A percentile compares a stretch with the other conserved stretches of the same genome.
Conservation (phyloP, 2,113 vertebrate genomes). For the Candoia aspera region DNA sequence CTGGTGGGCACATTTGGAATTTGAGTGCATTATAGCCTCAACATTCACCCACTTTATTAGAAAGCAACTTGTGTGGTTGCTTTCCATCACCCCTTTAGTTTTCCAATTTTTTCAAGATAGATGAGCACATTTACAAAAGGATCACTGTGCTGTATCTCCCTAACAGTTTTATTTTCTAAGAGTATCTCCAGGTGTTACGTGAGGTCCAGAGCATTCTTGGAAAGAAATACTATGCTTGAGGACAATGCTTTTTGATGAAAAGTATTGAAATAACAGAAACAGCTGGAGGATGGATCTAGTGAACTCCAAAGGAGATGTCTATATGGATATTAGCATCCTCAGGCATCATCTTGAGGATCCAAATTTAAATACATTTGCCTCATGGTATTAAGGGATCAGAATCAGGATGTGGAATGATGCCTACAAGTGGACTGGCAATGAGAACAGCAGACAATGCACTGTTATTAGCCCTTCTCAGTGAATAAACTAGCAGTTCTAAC, state of each 20-base stretch:
- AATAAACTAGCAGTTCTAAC: not conserved
- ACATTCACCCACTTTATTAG: not conserved
- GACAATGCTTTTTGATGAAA: not conserved
- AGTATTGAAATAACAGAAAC: not conserved
- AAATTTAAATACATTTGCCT: not conserved
- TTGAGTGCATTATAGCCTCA: not conserved
- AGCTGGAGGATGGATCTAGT: not conserved
- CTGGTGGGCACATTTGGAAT: not conserved
- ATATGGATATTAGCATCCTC: not conserved
- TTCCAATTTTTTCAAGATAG: not conserved
- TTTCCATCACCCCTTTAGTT: not conserved
- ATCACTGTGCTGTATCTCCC: not conserved
- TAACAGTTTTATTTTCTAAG: not conserved
- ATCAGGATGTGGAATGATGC: not conserved
- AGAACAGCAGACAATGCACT: not conserved
- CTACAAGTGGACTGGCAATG: not conserved
- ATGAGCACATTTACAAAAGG: not conserved
- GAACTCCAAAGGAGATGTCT: not conserved
- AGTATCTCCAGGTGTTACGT: not conserved
- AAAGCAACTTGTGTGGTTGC: not conserved
- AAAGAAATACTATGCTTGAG: not conserved
- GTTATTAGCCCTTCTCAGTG: not conserved
- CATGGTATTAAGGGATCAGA: not conserved
- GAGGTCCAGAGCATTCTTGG: not conserved
- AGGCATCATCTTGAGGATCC: not conserved